Evolutionary conservation across 2,888 invertebrate genomes (phyloP).

Genomic region (Timandra comae): DNA sequence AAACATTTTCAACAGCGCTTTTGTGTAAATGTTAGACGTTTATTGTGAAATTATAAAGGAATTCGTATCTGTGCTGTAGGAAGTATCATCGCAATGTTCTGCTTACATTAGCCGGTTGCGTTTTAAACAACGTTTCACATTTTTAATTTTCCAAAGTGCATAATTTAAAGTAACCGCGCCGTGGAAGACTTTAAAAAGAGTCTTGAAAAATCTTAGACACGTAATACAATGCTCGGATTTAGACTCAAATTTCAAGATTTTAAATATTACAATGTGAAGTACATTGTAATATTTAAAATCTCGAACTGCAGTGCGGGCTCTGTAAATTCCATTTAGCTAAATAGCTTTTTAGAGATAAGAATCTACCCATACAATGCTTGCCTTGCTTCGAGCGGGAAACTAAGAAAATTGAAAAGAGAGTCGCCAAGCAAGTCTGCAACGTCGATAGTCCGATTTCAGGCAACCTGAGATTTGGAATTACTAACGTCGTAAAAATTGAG

Average conservation of each 20-base stretch:
- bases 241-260: constrained; percentile 71
- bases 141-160: constrained; percentile 60
- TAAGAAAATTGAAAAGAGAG: constrained; percentile 77
- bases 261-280: constrained; percentile 76
- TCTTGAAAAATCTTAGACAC: constrained; percentile 54
- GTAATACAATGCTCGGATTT: constrained; percentile 62
- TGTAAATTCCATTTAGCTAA: constrained; percentile 77
- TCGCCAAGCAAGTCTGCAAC: constrained; percentile 66
- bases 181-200: constrained; percentile 39
- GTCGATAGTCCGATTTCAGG: constrained; percentile 68
- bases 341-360: constrained; percentile 76
- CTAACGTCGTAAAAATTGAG: constrained; percentile 63
- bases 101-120: constrained; percentile 21
- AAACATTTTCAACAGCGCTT: constrained; percentile 58
- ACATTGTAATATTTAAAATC: no score
- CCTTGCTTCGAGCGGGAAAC: constrained; percentile 66
- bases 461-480: constrained; percentile 67
- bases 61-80: constrained; percentile 21
- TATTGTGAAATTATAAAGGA: constrained; percentile 36
- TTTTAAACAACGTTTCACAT: constrained; percentile 27
- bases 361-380: constrained; percentile 74
- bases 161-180: constrained; percentile 43
- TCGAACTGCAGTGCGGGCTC: constrained; percentile 75
- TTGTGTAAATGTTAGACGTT: constrained; percentile 51
- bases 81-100: constrained; percentile 23